Base-by-base conservation (phyloP, 2,113 vertebrate genomes). In the Pogona vitticeps region DNA sequence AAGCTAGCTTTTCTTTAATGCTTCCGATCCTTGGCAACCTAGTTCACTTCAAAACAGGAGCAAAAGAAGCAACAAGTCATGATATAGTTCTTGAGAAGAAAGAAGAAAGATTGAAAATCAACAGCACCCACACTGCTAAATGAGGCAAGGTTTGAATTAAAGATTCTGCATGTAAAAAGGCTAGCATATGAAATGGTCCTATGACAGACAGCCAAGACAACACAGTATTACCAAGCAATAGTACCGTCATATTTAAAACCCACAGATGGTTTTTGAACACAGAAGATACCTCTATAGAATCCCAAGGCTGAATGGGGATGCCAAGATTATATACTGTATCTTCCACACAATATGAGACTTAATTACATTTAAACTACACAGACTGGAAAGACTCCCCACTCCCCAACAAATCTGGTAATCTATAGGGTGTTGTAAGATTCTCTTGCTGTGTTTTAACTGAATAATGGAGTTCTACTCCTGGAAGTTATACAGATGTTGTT, bases 171-270 rank as follows among this genome's bases (percentile, higher is more conserved):
- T 68, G 36, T 86, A 80, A 86, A 86, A 80, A 86, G 77, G 36
- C 84, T 80, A 86, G 38, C 76, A 59, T 36, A 56, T 85, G 26
- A 86, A 80, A 86, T 72, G 76, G 67, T 80, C 77, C 80, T 72
- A 28, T 80, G 84, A 86, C 36, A n/a, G 71, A 40, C 33, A 79
- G 67, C 77, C 76, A 80, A 86, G 71, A 86, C 63, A 56, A 46
- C 84, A 85, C n/a, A 78, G 78, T 80, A 80, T 86, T 86, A 80
- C 40, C 68, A 46, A 86, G 56, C 63, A 86, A 80, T 80, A 86
- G 58, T 80, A 38, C 31, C 58, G 56, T 85, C 84, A 63, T 86
- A 80, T 86, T 73, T 46, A 63, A 86, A 86, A 86, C 56, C 77
- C 77, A 72, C 67, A 86, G 56, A 80, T 86, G 77, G 36, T 38